Conservation (phyloP, 1,140 invertebrate species). For the Aethina tumida region DNA sequence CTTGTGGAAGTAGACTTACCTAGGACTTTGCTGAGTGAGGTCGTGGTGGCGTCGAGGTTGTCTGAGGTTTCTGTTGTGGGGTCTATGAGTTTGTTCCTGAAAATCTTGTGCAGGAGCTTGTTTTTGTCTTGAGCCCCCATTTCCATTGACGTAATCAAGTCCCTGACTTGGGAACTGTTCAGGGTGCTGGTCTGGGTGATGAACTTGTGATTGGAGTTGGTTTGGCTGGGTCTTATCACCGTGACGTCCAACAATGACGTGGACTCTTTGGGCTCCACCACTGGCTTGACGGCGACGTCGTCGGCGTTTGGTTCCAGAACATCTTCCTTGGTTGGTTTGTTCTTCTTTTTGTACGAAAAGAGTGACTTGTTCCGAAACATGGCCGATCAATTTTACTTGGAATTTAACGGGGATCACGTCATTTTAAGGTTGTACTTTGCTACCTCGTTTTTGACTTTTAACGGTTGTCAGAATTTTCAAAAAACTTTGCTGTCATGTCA, state of each 20-base stretch:
- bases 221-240: constrained; percentile 21
- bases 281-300: constrained; percentile 9
- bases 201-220: constrained; percentile 13
- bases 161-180: constrained; percentile 18
- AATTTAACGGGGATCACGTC: too few species aligned
- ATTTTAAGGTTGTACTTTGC: too few species aligned
- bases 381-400: too few species aligned
- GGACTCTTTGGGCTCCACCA: too few species aligned
- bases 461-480: too few species aligned
- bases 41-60: background rate
- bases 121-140: constrained; percentile 13
- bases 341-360: constrained; percentile 1
- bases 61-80: background rate
- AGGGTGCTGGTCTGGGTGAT: constrained; percentile 18
- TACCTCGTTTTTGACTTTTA: too few species aligned
- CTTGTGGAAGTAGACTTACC: background rate
- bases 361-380: too few species aligned
- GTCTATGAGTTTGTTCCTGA: constrained; percentile 6
- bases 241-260: constrained; percentile 24
- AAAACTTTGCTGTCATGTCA: too few species aligned
- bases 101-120: constrained; percentile 8
- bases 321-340: too few species aligned
- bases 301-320: constrained; percentile 2
- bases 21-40: too few species aligned
- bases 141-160: constrained; percentile 19